Conservation (phyloP, 1,140 invertebrate genomes). For the Bursaphelenchus mucronatus region DNA sequence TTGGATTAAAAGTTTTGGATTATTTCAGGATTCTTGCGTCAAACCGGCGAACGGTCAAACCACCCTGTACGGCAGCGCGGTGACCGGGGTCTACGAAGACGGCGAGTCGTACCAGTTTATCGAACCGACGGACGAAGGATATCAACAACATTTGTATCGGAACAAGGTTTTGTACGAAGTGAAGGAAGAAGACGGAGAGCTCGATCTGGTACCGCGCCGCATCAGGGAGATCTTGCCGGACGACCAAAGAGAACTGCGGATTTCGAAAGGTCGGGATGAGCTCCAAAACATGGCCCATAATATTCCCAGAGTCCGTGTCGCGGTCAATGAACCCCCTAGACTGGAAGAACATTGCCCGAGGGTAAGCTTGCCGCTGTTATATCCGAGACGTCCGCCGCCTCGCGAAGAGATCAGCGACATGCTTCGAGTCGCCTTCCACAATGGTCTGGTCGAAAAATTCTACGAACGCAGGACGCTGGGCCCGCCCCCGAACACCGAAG, state of each 20-base stretch:
- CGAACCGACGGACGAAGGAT: too few relatives aligned
- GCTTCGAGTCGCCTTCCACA: slow-evolving; percentile 43
- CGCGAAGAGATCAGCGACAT: slow-evolving; percentile 48
- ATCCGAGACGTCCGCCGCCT: slow-evolving; percentile 45
- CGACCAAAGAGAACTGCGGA: background rate
- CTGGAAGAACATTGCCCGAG: slow-evolving; percentile 46
- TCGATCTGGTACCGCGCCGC: background rate
- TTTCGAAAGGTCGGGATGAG: background rate
- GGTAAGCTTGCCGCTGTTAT: slow-evolving; percentile 37
- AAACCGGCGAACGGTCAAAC: too few relatives aligned
- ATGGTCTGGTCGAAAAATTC: slow-evolving; percentile 44
- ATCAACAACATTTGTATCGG: slow-evolving; percentile 14
- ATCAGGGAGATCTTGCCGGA: background rate
- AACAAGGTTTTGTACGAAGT: background rate
- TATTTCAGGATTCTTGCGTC: too few relatives aligned
- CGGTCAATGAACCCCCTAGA: slow-evolving; percentile 46
- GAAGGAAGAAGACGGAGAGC: slow-evolving; percentile 1
- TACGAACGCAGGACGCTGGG: slow-evolving; percentile 46
- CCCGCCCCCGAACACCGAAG: slow-evolving; percentile 22
- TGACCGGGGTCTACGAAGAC: too few relatives aligned
- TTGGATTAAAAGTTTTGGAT: too few relatives aligned
- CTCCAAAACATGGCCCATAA: too few relatives aligned
- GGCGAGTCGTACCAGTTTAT: too few relatives aligned
- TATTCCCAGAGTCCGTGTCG: background rate
- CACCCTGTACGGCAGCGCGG: too few relatives aligned